Percentiles rank a stretch among this genome's conserved stretches.
These are phyloP conservation scores for Setophaga petechia DNA, from an alignment of 2,113 vertebrate genomes.

Conservation along the genomic window DNA sequence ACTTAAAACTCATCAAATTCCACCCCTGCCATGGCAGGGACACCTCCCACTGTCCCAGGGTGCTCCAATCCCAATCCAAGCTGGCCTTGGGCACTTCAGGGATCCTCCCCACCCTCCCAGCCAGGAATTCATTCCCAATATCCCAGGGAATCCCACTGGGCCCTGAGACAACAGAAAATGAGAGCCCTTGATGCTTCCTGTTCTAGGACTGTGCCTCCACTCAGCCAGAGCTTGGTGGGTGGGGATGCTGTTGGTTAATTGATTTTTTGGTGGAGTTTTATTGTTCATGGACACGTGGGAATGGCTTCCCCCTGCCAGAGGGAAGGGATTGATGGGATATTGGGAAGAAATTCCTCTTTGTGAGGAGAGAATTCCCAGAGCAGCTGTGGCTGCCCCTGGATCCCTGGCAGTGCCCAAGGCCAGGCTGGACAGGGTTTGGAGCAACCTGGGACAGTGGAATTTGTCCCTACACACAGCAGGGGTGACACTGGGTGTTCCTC, in stretches of 20 bases:
- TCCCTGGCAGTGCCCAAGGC: neutral
- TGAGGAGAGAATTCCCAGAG: neutral
- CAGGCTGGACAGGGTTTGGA: neutral
- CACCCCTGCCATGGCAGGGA: no score
- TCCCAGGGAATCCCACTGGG: neutral
- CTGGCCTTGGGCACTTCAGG: neutral
- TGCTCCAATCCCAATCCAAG: rapidly evolving
- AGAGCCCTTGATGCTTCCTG: neutral
- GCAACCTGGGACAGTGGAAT: rapidly evolving
- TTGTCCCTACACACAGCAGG: neutral
- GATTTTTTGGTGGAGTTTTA: neutral
- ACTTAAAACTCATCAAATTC: rapidly evolving
- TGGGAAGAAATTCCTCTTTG: neutral
- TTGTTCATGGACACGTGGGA: neutral
- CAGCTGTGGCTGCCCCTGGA: neutral
- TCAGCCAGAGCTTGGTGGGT: neutral
- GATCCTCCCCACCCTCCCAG: neutral
- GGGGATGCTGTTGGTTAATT: no score
- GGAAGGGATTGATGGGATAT: rapidly evolving
- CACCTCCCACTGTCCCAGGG: neutral
- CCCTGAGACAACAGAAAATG: neutral
- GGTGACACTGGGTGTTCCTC: neutral
- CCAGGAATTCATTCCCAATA: neutral
- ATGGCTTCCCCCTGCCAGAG: neutral
- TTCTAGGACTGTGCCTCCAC: rapidly evolving